phyloP scores from a whole-genome alignment of 1,140 invertebrate species.

The Pachypsylla venusta region DNA sequence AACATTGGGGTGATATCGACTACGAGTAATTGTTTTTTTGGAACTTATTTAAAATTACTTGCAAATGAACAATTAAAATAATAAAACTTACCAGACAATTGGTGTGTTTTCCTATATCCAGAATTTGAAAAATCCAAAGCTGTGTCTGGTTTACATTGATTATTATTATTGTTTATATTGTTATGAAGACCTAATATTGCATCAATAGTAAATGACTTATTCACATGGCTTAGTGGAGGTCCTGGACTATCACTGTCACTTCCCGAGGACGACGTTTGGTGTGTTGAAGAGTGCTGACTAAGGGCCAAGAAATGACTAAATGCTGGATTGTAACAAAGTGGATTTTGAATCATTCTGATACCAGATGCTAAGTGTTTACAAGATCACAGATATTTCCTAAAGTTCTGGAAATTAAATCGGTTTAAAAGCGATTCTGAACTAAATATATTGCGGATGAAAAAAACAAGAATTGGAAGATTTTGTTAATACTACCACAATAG shows the following conservation, averaged over 20 bases:
- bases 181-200: conserved; percentile 51
- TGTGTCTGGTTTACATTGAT: not conserved
- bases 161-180: not conserved
- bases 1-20: too few relatives aligned
- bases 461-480: too few relatives aligned
- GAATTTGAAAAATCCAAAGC: conserved; percentile 15
- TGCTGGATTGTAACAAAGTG: not conserved
- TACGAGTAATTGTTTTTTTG: too few relatives aligned
- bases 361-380: too few relatives aligned
- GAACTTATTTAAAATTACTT: too few relatives aligned
- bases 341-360: conserved; percentile 1
- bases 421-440: too few relatives aligned
- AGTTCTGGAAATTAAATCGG: too few relatives aligned
- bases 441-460: too few relatives aligned
- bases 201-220: conserved; percentile 62
- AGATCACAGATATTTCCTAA: too few relatives aligned
- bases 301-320: not conserved
- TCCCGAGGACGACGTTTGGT: conserved; percentile 11
- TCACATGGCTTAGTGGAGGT: conserved; percentile 15
- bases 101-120: not conserved
- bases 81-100: too few relatives aligned
- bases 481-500: too few relatives aligned
- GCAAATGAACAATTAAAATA: too few relatives aligned
- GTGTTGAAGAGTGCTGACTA: not conserved
- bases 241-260: conserved; percentile 16